A percentile compares a stretch with the other conserved stretches of the same genome.
Conservation (phyloP, 1,140 invertebrate species). For the Caenorhabditis brenneri region DNA sequence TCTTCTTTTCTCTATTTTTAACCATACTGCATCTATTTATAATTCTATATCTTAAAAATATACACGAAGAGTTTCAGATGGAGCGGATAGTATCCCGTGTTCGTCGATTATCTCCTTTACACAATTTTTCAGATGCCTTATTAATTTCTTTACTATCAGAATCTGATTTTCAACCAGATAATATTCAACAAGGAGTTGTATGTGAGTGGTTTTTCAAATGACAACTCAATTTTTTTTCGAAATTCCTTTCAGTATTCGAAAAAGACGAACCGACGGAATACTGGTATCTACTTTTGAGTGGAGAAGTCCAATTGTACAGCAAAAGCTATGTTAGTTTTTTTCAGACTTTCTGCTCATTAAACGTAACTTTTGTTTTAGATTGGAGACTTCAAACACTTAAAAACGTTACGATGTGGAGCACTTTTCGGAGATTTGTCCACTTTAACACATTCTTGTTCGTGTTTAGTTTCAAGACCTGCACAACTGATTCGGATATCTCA, state of each 20-base stretch:
- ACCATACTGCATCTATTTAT: neutral
- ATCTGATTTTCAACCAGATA: constrained; percentile 43
- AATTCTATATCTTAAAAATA: no score
- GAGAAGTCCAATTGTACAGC: constrained; percentile 64
- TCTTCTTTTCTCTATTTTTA: neutral
- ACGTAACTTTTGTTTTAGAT: neutral
- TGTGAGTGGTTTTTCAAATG: constrained; percentile 16
- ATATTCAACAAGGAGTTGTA: constrained; percentile 46
- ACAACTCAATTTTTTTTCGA: neutral
- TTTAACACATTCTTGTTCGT: constrained; percentile 63
- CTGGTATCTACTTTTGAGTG: constrained; percentile 67
- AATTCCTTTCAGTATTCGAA: constrained; percentile 64
- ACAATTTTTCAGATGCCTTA: constrained; percentile 38
- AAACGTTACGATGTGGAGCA: constrained; percentile 56
- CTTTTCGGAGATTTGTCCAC: constrained; percentile 66
- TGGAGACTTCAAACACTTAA: constrained; percentile 32
- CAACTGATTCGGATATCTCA: constrained; percentile 66
- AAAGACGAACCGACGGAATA: constrained; percentile 58
- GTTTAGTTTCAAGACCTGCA: constrained; percentile 58
- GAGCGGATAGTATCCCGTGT: constrained; percentile 40
- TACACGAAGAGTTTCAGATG: neutral
- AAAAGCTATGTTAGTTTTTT: neutral
- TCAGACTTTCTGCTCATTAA: neutral
- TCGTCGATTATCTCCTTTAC: constrained; percentile 42
- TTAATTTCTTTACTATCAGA: constrained; percentile 24